phyloP scores from a whole-genome alignment of 1,140 invertebrate species.

The Drosophila pachea region DNA sequence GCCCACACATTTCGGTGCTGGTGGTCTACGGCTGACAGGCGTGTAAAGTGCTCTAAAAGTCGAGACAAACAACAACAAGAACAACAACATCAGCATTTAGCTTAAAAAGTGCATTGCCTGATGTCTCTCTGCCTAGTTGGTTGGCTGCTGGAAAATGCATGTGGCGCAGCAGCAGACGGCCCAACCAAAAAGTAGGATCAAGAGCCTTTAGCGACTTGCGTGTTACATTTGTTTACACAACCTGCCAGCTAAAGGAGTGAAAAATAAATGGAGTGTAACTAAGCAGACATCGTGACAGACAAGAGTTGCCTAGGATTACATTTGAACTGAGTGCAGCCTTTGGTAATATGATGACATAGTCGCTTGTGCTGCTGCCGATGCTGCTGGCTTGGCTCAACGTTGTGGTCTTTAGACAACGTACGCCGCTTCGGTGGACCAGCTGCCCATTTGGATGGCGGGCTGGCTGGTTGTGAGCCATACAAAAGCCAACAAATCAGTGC shows the following conservation, averaged over 20 bases:
- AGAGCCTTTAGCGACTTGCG: slow-evolving; percentile 32
- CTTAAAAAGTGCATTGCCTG: slow-evolving; percentile 61
- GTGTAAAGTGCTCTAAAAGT: slow-evolving; percentile 66
- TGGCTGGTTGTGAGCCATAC: slow-evolving; percentile 36
- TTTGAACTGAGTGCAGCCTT: slow-evolving; percentile 61
- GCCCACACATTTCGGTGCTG: slow-evolving; percentile 22
- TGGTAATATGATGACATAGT: slow-evolving; percentile 67
- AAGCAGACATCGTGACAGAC: slow-evolving; percentile 30
- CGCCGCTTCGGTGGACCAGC: slow-evolving; percentile 9
- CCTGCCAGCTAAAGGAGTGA: slow-evolving; percentile 60
- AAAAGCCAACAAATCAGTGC: slow-evolving; percentile 76
- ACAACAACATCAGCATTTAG: slow-evolving; percentile 69
- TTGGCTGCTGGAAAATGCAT: slow-evolving; percentile 46
- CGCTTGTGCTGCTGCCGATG: slow-evolving; percentile 14
- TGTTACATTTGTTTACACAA: slow-evolving; percentile 52
- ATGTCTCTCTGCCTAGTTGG: slow-evolving; percentile 3
- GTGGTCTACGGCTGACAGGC: slow-evolving; percentile 6
- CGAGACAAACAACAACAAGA: slow-evolving; percentile 42
- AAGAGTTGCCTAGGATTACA: slow-evolving; percentile 56
- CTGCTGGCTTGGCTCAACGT: slow-evolving; percentile 11
- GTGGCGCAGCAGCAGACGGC: slow-evolving; percentile 21
- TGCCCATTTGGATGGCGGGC: slow-evolving; percentile 6
- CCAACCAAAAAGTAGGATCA: not conserved
- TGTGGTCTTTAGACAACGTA: slow-evolving; percentile 43
- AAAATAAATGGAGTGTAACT: slow-evolving; percentile 75